Conservation (phyloP, 2,888 invertebrate genomes). For the Marasmarcha lunaedactyla region DNA sequence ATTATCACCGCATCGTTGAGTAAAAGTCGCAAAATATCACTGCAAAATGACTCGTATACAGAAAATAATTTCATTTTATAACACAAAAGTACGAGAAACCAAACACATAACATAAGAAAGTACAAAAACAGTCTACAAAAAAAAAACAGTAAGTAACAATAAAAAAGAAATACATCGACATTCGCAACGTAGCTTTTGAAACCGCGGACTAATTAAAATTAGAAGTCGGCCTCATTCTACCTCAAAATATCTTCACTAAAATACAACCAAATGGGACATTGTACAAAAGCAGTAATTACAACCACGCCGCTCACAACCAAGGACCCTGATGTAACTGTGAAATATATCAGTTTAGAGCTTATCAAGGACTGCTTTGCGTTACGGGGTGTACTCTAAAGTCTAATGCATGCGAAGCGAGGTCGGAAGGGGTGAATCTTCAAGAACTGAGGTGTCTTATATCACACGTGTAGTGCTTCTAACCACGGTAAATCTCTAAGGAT, state of each 20-base stretch:
- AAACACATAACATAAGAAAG: no score
- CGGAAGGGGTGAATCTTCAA: conserved; percentile 1
- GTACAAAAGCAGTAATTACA: conserved; percentile 1
- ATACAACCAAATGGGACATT: not conserved
- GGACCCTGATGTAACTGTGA: conserved; percentile 11
- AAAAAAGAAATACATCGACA: no score
- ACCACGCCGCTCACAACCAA: not conserved
- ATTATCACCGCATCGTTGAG: no score
- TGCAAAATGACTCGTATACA: no score
- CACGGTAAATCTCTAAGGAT: conserved; percentile 14
- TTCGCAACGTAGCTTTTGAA: no score
- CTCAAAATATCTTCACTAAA: conserved; percentile 1
- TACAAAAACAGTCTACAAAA: no score
- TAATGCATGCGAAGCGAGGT: not conserved
- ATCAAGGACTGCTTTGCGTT: not conserved
- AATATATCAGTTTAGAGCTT: conserved; percentile 5
- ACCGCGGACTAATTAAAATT: no score
- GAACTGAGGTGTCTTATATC: conserved; percentile 15
- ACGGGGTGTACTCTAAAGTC: not conserved
- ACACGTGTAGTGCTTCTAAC: conserved; percentile 25
- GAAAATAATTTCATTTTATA: no score
- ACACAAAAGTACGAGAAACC: no score
- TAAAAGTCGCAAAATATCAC: no score
- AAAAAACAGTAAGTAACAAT: no score
- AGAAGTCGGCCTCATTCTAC: not conserved